Evolutionary conservation across 2,797 vertebrate species (phyloP), one percentile per base, ranked within the genome.

Genomic region (Podarcis lilfordi): DNA sequence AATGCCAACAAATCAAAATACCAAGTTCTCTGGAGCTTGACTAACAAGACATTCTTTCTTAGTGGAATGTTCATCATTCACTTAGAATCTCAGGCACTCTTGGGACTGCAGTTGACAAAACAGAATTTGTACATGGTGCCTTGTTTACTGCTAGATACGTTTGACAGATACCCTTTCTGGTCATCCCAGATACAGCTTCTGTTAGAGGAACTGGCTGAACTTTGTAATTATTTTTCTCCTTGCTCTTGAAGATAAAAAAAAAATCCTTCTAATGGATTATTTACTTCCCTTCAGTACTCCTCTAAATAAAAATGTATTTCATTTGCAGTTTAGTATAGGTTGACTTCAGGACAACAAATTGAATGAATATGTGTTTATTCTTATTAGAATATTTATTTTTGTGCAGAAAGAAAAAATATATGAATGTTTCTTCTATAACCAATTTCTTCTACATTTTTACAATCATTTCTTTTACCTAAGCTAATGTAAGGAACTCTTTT

Each of bases 381-480:
- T 37, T 82, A 86, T 40, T 91, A 83, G 64, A 87, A 32, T 90
- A 88, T 91, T 90, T 82, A 61, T 92, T 92, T 90, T 90, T 86
- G 84, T 92, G 32, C 82, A 87, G 80, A 37, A 2, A 71, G 0
- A 1, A 59, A 40, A 89, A 84, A 89, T 50, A 25, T 74, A 0
- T 85, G 9, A 68, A 83, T 83, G 29, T 82, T 4, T 17, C 77
- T 90, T 91, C 9, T 25, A 1, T 2, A 2, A 85, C 89, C 84
- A 86, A 25, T 32, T 10, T 15, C n/a, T 61, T n/a, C 27, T 76
- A 76, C 25, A 40, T 9, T 61, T 35, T 35, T 37, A 80, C 9
- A 23, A 9, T 61, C 4, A 76, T 76, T 76, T 32, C 35, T 27
- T 66, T 82, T 43, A 68, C 61, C 13, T 43, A 43, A 29, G 3